A percentile compares a stretch with the other conserved stretches of the same genome.
Evolutionary conservation across 2,113 vertebrate genomes (phyloP).

Genomic region (Megatriorchis doriae): DNA sequence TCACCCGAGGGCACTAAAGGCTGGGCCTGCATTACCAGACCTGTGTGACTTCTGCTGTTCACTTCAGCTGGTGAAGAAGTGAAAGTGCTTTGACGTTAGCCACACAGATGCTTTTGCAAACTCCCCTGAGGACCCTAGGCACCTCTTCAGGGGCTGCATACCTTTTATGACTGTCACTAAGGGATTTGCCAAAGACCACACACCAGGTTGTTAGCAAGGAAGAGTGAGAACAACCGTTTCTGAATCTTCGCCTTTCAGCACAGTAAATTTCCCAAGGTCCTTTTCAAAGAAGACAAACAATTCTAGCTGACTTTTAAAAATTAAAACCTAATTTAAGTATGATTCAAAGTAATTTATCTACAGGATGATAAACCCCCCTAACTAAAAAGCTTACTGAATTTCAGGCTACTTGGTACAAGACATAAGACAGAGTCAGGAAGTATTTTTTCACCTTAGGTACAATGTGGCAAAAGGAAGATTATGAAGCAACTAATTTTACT

Average conservation of each 20-base stretch:
- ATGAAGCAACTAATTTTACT: neutral
- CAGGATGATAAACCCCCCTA: neutral
- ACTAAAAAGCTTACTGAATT: neutral
- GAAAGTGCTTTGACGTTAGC: neutral
- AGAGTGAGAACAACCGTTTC: neutral
- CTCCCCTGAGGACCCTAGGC: neutral
- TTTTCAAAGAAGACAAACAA: neutral
- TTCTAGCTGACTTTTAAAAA: neutral
- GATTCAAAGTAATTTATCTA: neutral
- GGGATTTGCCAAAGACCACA: conserved; percentile 39
- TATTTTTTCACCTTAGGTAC: neutral
- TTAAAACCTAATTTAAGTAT: neutral
- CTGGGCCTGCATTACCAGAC: neutral
- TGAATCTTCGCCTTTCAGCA: neutral
- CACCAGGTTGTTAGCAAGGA: neutral
- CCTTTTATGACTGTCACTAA: neutral
- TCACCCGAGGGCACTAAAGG: neutral
- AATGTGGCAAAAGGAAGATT: neutral
- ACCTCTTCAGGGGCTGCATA: neutral
- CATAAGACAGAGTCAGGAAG: neutral
- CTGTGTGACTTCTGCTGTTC: neutral
- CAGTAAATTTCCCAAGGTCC: neutral
- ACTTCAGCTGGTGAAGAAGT: neutral
- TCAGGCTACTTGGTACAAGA: neutral
- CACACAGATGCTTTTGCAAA: neutral